A percentile compares a stretch with the other conserved stretches of the same genome.
Conservation (phyloP, 1,140 invertebrate species). For the Amphibalanus amphitrite region DNA sequence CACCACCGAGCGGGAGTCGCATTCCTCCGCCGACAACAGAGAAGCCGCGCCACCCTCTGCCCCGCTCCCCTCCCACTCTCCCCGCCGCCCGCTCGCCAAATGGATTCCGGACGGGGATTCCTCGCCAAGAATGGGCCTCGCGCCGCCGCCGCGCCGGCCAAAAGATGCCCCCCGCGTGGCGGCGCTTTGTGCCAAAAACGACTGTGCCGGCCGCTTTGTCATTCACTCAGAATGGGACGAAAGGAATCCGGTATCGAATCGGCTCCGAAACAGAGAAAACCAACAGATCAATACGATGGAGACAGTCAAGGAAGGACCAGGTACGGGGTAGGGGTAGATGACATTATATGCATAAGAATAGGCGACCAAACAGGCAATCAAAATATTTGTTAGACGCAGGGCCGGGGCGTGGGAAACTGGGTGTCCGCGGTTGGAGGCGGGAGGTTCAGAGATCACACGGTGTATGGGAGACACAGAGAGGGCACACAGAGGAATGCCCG, state of each 20-base stretch:
- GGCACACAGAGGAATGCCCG: background rate
- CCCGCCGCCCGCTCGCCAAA: background rate
- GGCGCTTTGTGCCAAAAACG: background rate
- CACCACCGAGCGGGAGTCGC: too few species aligned
- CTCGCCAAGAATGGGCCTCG: background rate
- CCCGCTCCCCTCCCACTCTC: too few species aligned
- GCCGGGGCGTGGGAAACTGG: background rate
- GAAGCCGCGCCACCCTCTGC: too few species aligned
- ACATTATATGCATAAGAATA: background rate
- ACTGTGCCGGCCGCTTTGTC: background rate
- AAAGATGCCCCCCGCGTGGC: background rate
- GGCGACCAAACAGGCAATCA: slow-evolving; percentile 1
- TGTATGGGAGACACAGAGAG: background rate
- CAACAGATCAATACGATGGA: background rate
- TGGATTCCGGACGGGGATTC: background rate
- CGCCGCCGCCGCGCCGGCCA: background rate
- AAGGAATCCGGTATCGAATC: background rate
- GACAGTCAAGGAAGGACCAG: background rate
- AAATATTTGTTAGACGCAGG: background rate
- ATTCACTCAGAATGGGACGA: background rate
- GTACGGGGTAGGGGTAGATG: background rate
- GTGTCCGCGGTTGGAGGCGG: background rate
- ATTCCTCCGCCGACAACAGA: background rate
- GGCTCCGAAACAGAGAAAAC: background rate
- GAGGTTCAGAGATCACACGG: background rate